A percentile compares a stretch with the other conserved stretches of the same genome.
Conservation (phyloP, 2,113 vertebrate species). For the Pelodiscus sinensis region DNA sequence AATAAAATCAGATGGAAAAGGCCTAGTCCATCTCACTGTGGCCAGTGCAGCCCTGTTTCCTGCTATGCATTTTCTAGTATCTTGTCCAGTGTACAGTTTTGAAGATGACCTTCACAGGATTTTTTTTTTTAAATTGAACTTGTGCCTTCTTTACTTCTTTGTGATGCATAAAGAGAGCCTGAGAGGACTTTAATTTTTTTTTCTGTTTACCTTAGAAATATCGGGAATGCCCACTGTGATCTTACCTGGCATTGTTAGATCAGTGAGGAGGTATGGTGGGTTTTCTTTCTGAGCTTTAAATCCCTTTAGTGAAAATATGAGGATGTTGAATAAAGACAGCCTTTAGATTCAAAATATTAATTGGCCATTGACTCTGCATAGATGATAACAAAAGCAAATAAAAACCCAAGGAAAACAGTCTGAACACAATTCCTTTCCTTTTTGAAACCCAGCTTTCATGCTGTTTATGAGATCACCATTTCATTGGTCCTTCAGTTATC, state of each 20-base stretch:
- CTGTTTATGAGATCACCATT: not conserved
- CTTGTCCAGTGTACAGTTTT: constrained; percentile 40
- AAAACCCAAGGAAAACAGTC: not conserved
- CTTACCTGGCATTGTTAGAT: not conserved
- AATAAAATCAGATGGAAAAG: constrained; percentile 11
- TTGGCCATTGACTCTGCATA: constrained; percentile 19
- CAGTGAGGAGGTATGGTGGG: not conserved
- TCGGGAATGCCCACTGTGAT: not conserved
- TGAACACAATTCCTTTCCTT: constrained; percentile 28
- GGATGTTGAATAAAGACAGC: constrained; percentile 23
- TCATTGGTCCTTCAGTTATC: not conserved
- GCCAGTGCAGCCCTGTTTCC: not conserved
- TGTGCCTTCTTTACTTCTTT: not conserved
- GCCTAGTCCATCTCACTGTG: not conserved
- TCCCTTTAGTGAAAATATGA: constrained; percentile 46
- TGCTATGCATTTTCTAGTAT: not conserved
- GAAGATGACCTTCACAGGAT: constrained; percentile 33
- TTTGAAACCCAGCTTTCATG: constrained; percentile 13
- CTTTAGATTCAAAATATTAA: constrained; percentile 39
- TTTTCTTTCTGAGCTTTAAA: constrained; percentile 30
- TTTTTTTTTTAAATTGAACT: constrained; percentile 19
- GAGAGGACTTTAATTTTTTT: not conserved
- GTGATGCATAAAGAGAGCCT: constrained; percentile 27
- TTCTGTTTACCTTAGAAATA: not conserved
- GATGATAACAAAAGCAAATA: constrained; percentile 10